Evolutionary conservation across 2,113 vertebrate species (phyloP).

Genomic region (Pycnonotus jocosus): DNA sequence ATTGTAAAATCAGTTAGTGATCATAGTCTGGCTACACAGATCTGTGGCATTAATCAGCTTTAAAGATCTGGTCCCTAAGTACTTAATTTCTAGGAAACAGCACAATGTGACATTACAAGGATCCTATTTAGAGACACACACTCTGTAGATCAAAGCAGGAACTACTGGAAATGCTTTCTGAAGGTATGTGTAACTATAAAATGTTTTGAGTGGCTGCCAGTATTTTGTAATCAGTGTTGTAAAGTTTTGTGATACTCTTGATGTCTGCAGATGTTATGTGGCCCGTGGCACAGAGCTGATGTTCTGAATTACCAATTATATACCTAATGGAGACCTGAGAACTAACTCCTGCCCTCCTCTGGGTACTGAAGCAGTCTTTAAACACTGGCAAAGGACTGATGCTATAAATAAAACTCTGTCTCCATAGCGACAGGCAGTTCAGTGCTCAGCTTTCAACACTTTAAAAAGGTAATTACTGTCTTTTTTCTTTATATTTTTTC

Average conservation of each 20-base stretch:
- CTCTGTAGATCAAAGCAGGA: conserved; percentile 66
- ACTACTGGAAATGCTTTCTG: conserved; percentile 69
- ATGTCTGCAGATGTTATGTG: conserved; percentile 72
- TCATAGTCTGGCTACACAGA: neutral
- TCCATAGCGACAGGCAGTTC: conserved; percentile 36
- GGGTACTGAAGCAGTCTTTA: conserved; percentile 51
- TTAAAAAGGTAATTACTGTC: conserved; percentile 64
- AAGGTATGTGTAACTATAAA: conserved; percentile 72
- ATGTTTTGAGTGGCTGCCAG: conserved; percentile 69
- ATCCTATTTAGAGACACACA: conserved; percentile 70
- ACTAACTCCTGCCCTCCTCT: conserved; percentile 43
- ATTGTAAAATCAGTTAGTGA: conserved; percentile 21
- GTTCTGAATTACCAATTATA: conserved; percentile 72
- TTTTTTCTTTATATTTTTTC: conserved; percentile 66
- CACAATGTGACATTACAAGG: conserved; percentile 64
- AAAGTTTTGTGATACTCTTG: conserved; percentile 71
- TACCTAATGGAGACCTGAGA: conserved; percentile 55
- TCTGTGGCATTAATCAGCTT: conserved; percentile 35
- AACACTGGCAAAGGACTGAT: conserved; percentile 47
- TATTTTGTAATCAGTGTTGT: conserved; percentile 71
- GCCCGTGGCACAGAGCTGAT: conserved; percentile 60
- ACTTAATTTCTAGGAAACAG: conserved; percentile 66
- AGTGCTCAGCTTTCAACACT: conserved; percentile 54
- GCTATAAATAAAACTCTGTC: conserved; percentile 53
- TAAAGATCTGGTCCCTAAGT: conserved; percentile 53